Evolutionary conservation across 1,140 invertebrate species (phyloP), one percentile per base, ranked within the genome.

Genomic region (Frieseomelitta varia): DNA sequence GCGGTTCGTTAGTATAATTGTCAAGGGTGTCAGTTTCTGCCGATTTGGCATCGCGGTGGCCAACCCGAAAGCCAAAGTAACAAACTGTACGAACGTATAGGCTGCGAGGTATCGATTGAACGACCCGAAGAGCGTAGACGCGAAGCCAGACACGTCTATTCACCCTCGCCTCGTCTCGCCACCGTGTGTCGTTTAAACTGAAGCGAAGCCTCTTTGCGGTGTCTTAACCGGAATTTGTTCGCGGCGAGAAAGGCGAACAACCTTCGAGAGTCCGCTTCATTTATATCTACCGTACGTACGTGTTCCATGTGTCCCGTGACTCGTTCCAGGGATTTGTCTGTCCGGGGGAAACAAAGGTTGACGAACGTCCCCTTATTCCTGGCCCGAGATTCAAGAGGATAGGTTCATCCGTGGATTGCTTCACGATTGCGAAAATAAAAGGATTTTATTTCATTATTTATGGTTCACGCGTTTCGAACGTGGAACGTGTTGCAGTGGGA

Each of bases 171-270:
- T 47, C 39, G 39, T 8, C 39, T 47, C 39, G 39, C 39, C 39
- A 15, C 21, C 61, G 30, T 53, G 73, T 77, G 47, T 68, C 80
- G 80, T 82, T 82, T 77, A 77, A 82, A 82, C 80, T 82, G 81
- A 55, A 84, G 19, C 24, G 81, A 83, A 84, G 76, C 81, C 81
- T 65, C 27, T 68, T 77, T 56, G 55, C 67, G 81, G 55, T 71
- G 81, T 84, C 83, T 84, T 80, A 84, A 80, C 83, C 69, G 77
- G 77, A 84, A 80, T 84, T 84, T 79, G 68, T 56, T 24, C 55
- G 67, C 58, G 19, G 17, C 2, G 69, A 34, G 63, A 27, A 63
- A 56, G 69, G 68, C 68, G 77, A 84, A 79, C 55, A 68, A 79
- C 67, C 76, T 79, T 76, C 39, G 39, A 47, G 39, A 1, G 67